Percentiles rank a stretch among this genome's conserved stretches.
Conservation (phyloP, 1,140 invertebrate genomes). For the Tetramorium parvispinum region DNA sequence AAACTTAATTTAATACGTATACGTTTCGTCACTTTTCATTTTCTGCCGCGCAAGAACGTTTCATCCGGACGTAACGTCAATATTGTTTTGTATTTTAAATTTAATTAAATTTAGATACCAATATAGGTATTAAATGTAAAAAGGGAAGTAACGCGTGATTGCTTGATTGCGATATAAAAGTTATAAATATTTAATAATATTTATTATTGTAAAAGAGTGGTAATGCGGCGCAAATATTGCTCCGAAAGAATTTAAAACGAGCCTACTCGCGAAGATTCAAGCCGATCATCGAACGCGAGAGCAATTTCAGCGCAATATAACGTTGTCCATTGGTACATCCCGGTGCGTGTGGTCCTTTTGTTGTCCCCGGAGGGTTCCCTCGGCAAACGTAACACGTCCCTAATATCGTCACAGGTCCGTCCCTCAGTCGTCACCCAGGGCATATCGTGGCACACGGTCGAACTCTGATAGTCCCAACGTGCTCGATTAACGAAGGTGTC, state of each 20-base stretch:
- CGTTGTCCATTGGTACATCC: slow-evolving; percentile 81
- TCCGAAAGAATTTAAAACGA: slow-evolving; percentile 33
- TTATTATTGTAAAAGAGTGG: neutral
- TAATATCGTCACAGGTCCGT: slow-evolving; percentile 82
- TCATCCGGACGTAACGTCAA: neutral
- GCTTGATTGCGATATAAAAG: neutral
- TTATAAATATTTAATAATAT: neutral
- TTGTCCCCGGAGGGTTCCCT: slow-evolving; percentile 79
- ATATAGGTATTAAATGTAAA: neutral
- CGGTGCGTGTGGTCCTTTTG: slow-evolving; percentile 83
- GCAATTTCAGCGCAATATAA: slow-evolving; percentile 81
- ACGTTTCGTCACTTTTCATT: slow-evolving; percentile 34
- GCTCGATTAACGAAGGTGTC: slow-evolving; percentile 79
- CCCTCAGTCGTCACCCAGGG: slow-evolving; percentile 70
- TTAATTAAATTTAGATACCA: neutral
- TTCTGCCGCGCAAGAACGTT: neutral
- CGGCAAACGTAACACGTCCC: slow-evolving; percentile 83
- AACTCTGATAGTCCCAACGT: slow-evolving; percentile 76
- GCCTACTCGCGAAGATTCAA: slow-evolving; percentile 35
- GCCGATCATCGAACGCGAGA: slow-evolving; percentile 67
- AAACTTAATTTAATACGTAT: slow-evolving; percentile 40
- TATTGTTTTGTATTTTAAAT: neutral
- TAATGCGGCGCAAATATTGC: neutral
- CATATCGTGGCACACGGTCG: slow-evolving; percentile 71
- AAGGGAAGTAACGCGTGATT: neutral